A percentile compares a stretch with the other conserved stretches of the same genome.
Conservation (phyloP, 2,888 invertebrate species). For the Tipula helvola region DNA sequence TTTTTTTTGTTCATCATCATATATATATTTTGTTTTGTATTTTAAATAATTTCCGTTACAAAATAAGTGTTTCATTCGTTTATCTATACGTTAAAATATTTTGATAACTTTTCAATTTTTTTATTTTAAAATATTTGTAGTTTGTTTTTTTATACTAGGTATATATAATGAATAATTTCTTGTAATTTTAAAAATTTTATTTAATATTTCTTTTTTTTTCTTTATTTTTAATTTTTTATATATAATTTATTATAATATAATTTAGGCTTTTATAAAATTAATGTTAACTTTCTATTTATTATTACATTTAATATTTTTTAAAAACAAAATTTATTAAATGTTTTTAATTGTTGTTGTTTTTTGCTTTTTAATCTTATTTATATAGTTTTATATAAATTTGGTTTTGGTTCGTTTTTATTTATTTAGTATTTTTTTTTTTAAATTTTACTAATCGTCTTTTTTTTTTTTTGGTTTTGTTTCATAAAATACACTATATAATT, state of each 20-base stretch:
- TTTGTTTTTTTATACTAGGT: not conserved
- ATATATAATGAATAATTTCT: not conserved
- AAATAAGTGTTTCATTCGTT: not conserved
- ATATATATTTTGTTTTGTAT: not conserved
- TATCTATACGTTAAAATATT: not conserved
- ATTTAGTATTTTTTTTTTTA: too few species aligned
- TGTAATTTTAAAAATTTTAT: not conserved
- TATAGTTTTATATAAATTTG: not conserved
- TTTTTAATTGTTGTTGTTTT: not conserved
- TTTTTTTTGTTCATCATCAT: not conserved
- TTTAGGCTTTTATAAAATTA: slow-evolving; percentile 6
- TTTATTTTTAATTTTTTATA: not conserved
- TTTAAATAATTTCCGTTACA: not conserved
- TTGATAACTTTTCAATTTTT: not conserved
- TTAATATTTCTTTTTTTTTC: not conserved
- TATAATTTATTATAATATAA: too few species aligned
- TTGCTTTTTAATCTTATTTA: not conserved
- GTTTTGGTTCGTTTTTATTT: not conserved
- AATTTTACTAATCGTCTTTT: not conserved
- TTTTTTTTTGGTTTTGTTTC: not conserved
- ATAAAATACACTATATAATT: not conserved
- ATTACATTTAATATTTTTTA: slow-evolving; percentile 5
- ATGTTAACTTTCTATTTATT: slow-evolving; percentile 10
- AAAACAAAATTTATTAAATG: not conserved
- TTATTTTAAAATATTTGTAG: not conserved